phyloP scores from a whole-genome alignment of 2,797 vertebrate species.

The Pipistrellus kuhlii region DNA sequence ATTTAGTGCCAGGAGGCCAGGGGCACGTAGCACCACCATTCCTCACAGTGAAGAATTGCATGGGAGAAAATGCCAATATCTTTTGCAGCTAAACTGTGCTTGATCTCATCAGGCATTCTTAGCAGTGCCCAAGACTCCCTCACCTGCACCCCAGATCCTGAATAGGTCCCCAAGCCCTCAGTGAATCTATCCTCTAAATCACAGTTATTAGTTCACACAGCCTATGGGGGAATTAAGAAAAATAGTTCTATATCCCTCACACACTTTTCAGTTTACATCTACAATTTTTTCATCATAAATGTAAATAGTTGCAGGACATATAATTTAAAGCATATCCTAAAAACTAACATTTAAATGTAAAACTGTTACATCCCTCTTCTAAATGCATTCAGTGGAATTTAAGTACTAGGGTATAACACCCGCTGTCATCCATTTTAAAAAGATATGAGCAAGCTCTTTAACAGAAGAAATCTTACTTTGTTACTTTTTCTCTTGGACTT shows the following conservation, averaged over 20 bases:
- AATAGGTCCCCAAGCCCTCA: background rate
- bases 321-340: conserved; percentile 56
- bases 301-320: conserved; percentile 50
- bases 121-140: background rate
- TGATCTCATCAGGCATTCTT: background rate
- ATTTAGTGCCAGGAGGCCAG: background rate
- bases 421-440: conserved; percentile 51
- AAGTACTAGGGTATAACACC: conserved; percentile 28
- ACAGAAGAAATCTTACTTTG: conserved; percentile 38
- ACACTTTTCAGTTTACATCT: conserved; percentile 53
- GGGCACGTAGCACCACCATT: background rate
- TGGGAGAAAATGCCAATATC: background rate
- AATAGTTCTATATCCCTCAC: background rate
- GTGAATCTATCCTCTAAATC: background rate
- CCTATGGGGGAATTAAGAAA: background rate
- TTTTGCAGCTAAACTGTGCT: background rate
- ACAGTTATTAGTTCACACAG: background rate
- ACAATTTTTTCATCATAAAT: conserved; percentile 62
- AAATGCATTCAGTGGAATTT: conserved; percentile 38
- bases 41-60: background rate
- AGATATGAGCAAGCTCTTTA: conserved; percentile 32
- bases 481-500: conserved; percentile 25
- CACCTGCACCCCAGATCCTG: background rate
- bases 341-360: conserved; percentile 61
- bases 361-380: conserved; percentile 40